Evolutionary conservation across 2,113 vertebrate species (phyloP).

Genomic region (Gymnobelideus leadbeateri): DNA sequence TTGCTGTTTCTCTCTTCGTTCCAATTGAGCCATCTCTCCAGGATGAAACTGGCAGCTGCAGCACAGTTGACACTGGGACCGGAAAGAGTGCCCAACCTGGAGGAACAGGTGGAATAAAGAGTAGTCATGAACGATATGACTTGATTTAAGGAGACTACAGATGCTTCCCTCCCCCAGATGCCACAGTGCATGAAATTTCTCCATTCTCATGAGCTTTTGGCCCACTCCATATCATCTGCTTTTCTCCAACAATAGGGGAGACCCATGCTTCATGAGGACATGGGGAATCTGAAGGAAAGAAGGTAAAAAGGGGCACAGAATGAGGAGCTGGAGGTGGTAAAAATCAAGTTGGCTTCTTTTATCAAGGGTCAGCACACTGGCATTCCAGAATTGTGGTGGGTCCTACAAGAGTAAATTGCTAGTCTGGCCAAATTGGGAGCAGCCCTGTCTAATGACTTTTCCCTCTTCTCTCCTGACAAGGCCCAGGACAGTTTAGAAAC

Average conservation of each 20-base stretch:
- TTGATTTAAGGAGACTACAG: neutral
- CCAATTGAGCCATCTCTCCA: neutral
- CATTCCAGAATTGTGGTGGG: neutral
- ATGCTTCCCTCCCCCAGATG: neutral
- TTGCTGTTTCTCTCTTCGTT: neutral
- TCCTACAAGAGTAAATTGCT: neutral
- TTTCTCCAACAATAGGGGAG: neutral
- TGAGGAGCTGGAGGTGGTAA: neutral
- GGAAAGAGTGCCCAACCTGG: neutral
- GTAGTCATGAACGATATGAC: neutral
- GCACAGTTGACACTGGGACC: neutral
- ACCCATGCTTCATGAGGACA: neutral
- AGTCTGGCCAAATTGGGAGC: neutral
- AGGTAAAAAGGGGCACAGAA: neutral
- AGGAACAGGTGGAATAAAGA: neutral
- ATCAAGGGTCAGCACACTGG: neutral
- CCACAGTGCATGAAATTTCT: neutral
- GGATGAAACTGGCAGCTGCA: neutral
- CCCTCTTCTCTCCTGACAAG: neutral
- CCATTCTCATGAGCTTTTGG: neutral
- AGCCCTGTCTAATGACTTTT: neutral
- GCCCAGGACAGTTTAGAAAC: neutral
- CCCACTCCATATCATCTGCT: neutral
- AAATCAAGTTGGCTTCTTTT: neutral
- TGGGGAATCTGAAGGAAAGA: neutral